Evolutionary conservation across 2,888 invertebrate genomes (phyloP).

Genomic region (Acholoe squamosa): DNA sequence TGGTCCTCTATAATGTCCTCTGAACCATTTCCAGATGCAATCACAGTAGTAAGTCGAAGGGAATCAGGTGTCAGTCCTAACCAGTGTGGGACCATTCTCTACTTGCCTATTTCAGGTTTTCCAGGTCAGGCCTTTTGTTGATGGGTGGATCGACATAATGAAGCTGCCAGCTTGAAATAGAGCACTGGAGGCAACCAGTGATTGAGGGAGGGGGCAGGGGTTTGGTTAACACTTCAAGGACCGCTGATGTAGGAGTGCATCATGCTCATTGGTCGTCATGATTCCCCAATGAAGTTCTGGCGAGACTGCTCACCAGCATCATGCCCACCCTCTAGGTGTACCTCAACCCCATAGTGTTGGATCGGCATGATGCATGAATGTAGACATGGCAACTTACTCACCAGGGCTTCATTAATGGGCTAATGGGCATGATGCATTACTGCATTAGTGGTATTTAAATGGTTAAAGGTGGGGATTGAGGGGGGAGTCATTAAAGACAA

Average conservation of each 20-base stretch:
- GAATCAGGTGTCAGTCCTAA: background rate
- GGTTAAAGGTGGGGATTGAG: background rate
- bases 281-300: too few relatives aligned
- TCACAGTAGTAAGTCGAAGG: background rate
- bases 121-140: background rate
- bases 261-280: too few relatives aligned
- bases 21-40: slow-evolving; percentile 15
- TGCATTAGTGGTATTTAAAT: too few relatives aligned
- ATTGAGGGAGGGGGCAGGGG: background rate
- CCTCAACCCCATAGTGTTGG: background rate
- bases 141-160: slow-evolving; percentile 24
- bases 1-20: too few relatives aligned
- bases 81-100: background rate
- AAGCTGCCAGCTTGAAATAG: slow-evolving; percentile 16
- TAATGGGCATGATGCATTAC: too few relatives aligned
- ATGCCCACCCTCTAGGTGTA: too few relatives aligned
- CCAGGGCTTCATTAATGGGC: too few relatives aligned
- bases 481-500: slow-evolving; percentile 24
- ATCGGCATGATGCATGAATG: too few relatives aligned
- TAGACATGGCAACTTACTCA: too few relatives aligned
- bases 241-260: too few relatives aligned
- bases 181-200: background rate
- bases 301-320: too few relatives aligned
- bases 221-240: too few relatives aligned
- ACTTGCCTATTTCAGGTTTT: background rate